Conservation (phyloP, 2,797 vertebrate species). For the Todus mexicanus region DNA sequence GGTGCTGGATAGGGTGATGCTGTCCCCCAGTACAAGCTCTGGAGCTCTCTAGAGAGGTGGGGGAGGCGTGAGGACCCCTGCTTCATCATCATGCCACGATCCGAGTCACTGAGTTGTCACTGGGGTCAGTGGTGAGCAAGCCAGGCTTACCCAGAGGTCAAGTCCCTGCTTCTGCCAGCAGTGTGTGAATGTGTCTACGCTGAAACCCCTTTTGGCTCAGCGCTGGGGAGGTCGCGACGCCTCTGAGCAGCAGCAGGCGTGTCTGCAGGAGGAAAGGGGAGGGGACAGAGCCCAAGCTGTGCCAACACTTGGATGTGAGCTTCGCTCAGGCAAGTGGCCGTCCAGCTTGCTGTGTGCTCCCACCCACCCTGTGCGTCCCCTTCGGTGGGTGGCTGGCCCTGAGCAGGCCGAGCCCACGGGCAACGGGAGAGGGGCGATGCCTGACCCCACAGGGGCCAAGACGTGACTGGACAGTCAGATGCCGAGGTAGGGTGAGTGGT, state of each 20-base stretch:
- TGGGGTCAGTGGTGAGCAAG: neutral
- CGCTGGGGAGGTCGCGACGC: neutral
- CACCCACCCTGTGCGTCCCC: neutral
- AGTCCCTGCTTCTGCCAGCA: neutral
- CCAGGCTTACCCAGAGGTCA: neutral
- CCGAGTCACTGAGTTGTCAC: neutral
- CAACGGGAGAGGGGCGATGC: neutral
- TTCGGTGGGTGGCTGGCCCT: neutral
- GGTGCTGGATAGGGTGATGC: neutral
- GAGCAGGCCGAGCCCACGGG: neutral
- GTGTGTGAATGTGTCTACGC: neutral
- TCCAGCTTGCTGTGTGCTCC: neutral
- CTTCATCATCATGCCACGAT: neutral
- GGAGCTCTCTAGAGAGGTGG: neutral
- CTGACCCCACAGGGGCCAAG: neutral
- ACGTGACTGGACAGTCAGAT: neutral
- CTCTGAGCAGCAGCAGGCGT: neutral
- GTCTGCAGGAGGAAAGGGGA: neutral
- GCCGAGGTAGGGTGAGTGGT: constrained; percentile 30
- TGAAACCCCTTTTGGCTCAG: neutral
- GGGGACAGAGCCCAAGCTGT: neutral
- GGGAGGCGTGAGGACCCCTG: neutral
- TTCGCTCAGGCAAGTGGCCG: neutral
- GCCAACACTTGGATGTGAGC: neutral
- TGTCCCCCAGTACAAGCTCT: neutral